Percentiles rank a stretch among this genome's conserved stretches.
Evolutionary conservation across 2,888 invertebrate genomes (phyloP).

Genomic region (Melanostoma mellinum): DNA sequence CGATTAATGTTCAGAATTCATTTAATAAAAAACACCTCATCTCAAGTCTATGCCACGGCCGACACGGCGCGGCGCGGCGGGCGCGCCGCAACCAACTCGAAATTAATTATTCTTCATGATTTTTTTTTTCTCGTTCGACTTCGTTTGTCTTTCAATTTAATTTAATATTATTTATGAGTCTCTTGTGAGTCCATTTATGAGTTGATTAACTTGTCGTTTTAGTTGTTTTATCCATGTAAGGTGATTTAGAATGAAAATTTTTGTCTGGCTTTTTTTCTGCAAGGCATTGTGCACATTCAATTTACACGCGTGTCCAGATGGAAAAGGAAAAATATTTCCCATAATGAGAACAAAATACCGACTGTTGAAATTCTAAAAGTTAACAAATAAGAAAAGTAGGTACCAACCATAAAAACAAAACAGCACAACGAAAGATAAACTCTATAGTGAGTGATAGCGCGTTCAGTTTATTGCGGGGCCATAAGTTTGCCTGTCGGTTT

Average conservation of each 20-base stretch:
- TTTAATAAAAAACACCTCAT: neutral
- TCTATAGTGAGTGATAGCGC: slow-evolving; percentile 1
- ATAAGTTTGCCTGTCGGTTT: slow-evolving; percentile 18
- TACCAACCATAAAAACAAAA: neutral
- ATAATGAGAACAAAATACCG: slow-evolving; percentile 21
- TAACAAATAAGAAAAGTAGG: slow-evolving; percentile 22
- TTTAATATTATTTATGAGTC: slow-evolving; percentile 42
- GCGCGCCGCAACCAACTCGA: neutral
- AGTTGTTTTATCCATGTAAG: slow-evolving; percentile 28
- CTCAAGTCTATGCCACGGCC: neutral
- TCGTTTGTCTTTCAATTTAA: neutral
- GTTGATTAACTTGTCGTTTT: slow-evolving; percentile 49
- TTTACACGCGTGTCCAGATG: slow-evolving; percentile 42
- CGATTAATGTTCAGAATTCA: slow-evolving; percentile 17
- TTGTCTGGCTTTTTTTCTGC: neutral
- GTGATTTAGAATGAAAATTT: slow-evolving; percentile 24
- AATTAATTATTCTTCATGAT: neutral
- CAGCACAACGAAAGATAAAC: neutral
- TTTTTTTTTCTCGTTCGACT: slow-evolving; percentile 2
- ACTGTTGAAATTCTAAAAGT: slow-evolving; percentile 31
- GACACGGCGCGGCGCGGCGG: too few species aligned
- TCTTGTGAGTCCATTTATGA: slow-evolving; percentile 33
- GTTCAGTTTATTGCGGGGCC: neutral
- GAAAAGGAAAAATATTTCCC: slow-evolving; percentile 5
- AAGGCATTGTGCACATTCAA: slow-evolving; percentile 22